phyloP scores from a whole-genome alignment of 1,140 invertebrate species.

The Papilio helenus region DNA sequence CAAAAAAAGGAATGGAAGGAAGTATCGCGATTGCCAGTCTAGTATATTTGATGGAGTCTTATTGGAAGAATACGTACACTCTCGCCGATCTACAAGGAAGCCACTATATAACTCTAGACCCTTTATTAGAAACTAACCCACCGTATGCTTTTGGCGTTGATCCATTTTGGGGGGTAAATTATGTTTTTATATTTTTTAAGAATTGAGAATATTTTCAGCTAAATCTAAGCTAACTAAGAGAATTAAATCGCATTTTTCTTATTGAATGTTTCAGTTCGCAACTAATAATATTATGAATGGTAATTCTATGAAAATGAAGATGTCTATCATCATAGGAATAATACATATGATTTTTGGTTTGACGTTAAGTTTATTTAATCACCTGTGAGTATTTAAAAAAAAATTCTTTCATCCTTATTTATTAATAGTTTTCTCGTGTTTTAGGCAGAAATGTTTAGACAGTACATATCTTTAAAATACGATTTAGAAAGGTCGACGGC shows the following conservation, averaged over 20 bases:
- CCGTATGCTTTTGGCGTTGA: constrained; percentile 61
- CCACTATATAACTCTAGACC: constrained; percentile 55
- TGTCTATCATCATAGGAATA: constrained; percentile 95
- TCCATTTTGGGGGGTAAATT: constrained; percentile 57
- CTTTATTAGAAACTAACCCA: constrained; percentile 48
- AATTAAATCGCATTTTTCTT: not conserved
- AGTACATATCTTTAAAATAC: too few relatives aligned
- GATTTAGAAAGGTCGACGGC: too few relatives aligned
- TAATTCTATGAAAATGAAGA: constrained; percentile 98
- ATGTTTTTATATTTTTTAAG: not conserved
- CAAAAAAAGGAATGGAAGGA: too few relatives aligned
- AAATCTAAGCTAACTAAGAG: too few relatives aligned
- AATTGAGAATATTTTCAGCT: not conserved
- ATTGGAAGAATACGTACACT: constrained; percentile 84
- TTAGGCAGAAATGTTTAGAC: too few relatives aligned
- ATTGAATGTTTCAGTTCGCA: constrained; percentile 84
- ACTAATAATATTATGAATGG: constrained; percentile 95
- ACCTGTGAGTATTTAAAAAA: constrained; percentile 84
- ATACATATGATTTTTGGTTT: constrained; percentile 96
- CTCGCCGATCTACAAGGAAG: constrained; percentile 54
- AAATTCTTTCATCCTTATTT: not conserved
- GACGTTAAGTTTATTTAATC: constrained; percentile 90
- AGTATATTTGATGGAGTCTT: constrained; percentile 88
- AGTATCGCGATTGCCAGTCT: too few relatives aligned
- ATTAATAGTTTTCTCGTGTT: too few relatives aligned